Percentiles rank a stretch among this genome's conserved stretches.
These are phyloP conservation scores for Drosophila subsilvestris DNA, from an alignment of 2,888 invertebrate species.

Conservation along the genomic window DNA sequence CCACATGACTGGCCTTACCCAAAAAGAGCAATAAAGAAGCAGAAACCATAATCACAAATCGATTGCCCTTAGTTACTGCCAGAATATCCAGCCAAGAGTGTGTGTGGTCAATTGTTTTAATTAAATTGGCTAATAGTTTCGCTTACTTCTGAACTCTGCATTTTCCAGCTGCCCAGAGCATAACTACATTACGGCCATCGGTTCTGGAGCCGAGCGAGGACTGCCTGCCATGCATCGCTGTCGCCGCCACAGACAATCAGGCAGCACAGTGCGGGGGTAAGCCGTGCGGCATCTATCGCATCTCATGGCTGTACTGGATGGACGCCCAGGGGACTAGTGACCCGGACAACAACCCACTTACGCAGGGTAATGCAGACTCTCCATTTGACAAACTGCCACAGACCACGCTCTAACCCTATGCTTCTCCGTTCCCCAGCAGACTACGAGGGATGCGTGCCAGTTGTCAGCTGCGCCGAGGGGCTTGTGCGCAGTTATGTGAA, in stretches of 20 bases:
- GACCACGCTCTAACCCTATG: slow-evolving; percentile 19
- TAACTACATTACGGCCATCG: slow-evolving; percentile 22
- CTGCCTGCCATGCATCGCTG: slow-evolving; percentile 76
- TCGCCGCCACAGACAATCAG: slow-evolving; percentile 58
- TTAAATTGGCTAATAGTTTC: slow-evolving; percentile 30
- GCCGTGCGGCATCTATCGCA: slow-evolving; percentile 73
- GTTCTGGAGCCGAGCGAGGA: slow-evolving; percentile 38
- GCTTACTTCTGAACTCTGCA: slow-evolving; percentile 16
- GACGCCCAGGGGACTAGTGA: slow-evolving; percentile 55
- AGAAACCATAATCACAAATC: neutral
- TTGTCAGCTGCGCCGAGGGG: slow-evolving; percentile 62
- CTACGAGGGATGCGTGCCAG: slow-evolving; percentile 72
- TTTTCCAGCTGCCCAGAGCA: slow-evolving; percentile 41
- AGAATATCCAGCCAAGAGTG: neutral
- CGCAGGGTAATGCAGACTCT: slow-evolving; percentile 42
- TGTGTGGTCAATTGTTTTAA: slow-evolving; percentile 31
- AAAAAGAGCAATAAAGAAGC: no score
- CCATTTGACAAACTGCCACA: slow-evolving; percentile 4
- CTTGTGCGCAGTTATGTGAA: slow-evolving; percentile 64
- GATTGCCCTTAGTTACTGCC: neutral
- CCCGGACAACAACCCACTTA: slow-evolving; percentile 8
- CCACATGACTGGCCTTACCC: no score
- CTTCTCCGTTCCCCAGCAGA: slow-evolving; percentile 50
- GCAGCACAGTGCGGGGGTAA: slow-evolving; percentile 48
- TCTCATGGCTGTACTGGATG: slow-evolving; percentile 74